Evolutionary conservation across 2,797 vertebrate species (phyloP), one percentile per base, ranked within the genome.

Genomic region (Macrochelys suwanniensis): DNA sequence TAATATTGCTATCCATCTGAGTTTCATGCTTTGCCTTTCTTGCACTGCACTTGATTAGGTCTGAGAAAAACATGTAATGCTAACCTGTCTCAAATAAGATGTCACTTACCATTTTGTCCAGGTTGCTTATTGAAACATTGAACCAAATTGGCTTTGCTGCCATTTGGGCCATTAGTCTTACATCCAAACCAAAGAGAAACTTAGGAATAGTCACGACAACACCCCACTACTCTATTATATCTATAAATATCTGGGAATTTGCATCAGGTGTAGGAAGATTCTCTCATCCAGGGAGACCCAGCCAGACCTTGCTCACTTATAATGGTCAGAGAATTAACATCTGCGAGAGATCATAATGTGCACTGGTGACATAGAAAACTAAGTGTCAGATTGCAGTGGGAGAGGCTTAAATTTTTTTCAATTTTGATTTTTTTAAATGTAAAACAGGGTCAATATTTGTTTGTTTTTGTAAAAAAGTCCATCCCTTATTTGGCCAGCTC

Each of bases 41-140:
- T 97, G 96, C 96, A 94, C 97, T 97, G 95, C 96, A 97, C 97
- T 97, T 97, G 93, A 97, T 97, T 97, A 97, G 96, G 96, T 89
- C 97, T 97, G 96, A 97, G 97, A 97, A 97, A 97, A 97, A 97
- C 96, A 97, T 95, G 94, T 96, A 97, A 96, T 97, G 97, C 95
- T 97, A 97, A 97, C 95, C 95, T 97, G 95, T 97, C 97, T 97
- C 94, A 2, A 31, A 97, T 95, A 96, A 97, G 96, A 96, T 97
- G 97, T 97, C 97, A 97, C 88, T 96, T 97, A 97, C 93, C 94
- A 97, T 97, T 97, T 97, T 97, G 96, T 97, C 96, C 96, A 96
- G 96, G 96, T 96, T 97, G 96, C 96, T 97, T 96, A 97, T 97
- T 96, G 96, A 95, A 97, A 94, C 95, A 95, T 93, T 78, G 91